Percentiles rank a stretch among this genome's conserved stretches.
Evolutionary conservation across 2,797 vertebrate genomes (phyloP).

Genomic region (Dallia pectoralis): DNA sequence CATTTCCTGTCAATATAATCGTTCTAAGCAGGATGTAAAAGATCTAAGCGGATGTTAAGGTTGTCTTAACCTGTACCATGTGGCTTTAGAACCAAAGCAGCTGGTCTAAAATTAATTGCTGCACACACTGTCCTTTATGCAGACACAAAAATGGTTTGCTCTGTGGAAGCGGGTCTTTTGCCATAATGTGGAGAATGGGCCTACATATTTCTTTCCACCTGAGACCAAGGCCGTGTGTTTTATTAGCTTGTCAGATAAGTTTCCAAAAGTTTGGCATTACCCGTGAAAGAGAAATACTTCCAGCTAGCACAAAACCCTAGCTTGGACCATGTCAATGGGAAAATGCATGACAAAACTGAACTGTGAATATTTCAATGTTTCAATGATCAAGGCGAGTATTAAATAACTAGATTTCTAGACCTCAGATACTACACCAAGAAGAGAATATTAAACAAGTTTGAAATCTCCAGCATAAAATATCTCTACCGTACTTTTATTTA

Average conservation of each 20-base stretch:
- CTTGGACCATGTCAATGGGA: conserved; percentile 21
- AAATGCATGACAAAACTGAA: conserved; percentile 17
- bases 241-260: conserved; percentile 31
- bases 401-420: background rate
- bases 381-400: background rate
- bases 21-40: conserved; percentile 15
- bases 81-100: conserved; percentile 34
- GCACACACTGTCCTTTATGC: conserved; percentile 51
- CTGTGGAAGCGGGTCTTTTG: conserved; percentile 25
- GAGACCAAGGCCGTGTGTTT: conserved; percentile 18
- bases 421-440: conserved; percentile 21
- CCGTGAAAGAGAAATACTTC: conserved; percentile 35
- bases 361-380: conserved; percentile 18
- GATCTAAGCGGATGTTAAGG: conserved; percentile 28
- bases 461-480: background rate
- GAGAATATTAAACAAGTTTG: conserved; percentile 18
- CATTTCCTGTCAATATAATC: conserved; percentile 14
- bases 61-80: conserved; percentile 37
- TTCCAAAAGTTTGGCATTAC: conserved; percentile 37
- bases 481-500: background rate
- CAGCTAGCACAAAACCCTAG: conserved; percentile 25
- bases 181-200: background rate
- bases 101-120: conserved; percentile 40
- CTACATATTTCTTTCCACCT: conserved; percentile 19
- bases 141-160: conserved; percentile 26